A percentile compares a stretch with the other conserved stretches of the same genome.
Evolutionary conservation across 2,888 invertebrate genomes (phyloP).

Genomic region (Timema podura): DNA sequence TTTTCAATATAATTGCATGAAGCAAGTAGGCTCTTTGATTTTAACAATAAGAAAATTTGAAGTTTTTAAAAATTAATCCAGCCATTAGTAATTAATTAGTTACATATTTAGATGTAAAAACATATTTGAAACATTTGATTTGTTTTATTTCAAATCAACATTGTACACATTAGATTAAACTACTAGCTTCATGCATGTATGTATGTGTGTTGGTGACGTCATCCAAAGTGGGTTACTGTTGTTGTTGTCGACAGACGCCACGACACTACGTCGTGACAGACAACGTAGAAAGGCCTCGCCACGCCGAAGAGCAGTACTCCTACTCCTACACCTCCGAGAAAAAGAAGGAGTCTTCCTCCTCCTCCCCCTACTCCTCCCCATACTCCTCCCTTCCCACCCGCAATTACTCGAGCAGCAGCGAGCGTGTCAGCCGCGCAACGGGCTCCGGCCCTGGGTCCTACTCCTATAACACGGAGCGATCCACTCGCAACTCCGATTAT

Average conservation of each 20-base stretch:
- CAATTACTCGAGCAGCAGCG: slow-evolving; percentile 63
- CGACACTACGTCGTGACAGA: slow-evolving; percentile 84
- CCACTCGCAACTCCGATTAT: slow-evolving; percentile 59
- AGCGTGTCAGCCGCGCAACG: slow-evolving; percentile 62
- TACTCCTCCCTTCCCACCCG: slow-evolving; percentile 58
- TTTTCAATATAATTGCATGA: too few species aligned
- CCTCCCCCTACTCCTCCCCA: slow-evolving; percentile 42
- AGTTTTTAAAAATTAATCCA: too few species aligned
- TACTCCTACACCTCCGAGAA: slow-evolving; percentile 70
- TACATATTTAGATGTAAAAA: too few species aligned
- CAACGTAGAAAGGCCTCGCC: slow-evolving; percentile 61
- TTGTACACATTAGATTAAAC: too few species aligned
- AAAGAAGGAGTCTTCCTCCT: slow-evolving; percentile 48
- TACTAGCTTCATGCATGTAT: neutral
- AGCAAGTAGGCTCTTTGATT: too few species aligned
- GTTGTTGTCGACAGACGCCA: slow-evolving; percentile 60
- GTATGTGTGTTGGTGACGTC: slow-evolving; percentile 10
- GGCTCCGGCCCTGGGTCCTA: slow-evolving; percentile 68
- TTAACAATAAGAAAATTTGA: too few species aligned
- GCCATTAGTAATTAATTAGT: too few species aligned
- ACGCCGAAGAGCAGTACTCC: slow-evolving; percentile 79
- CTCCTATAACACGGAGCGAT: slow-evolving; percentile 70
- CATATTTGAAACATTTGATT: too few species aligned
- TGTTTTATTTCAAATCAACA: too few species aligned
- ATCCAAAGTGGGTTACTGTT: neutral